phyloP scores from a whole-genome alignment of 2,797 vertebrate species.

The Muscicapa striata region DNA sequence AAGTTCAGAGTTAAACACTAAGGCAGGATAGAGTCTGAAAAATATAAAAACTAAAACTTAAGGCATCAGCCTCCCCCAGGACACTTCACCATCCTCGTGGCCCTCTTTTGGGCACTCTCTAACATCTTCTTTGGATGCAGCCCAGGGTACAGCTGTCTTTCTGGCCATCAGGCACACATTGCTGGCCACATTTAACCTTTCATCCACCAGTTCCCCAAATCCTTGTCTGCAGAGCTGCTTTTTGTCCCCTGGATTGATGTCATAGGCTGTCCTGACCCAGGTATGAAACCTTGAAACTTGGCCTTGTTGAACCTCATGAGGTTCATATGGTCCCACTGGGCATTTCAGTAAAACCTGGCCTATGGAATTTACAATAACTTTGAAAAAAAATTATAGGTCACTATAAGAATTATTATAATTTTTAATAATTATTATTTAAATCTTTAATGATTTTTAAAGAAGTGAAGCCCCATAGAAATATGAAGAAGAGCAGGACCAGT shows the following conservation, averaged over 20 bases:
- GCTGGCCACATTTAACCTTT: fast-evolving
- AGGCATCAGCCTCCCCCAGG: no score
- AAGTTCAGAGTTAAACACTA: no score
- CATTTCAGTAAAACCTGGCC: not conserved
- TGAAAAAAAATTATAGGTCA: not conserved
- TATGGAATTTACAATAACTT: not conserved
- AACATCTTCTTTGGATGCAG: not conserved
- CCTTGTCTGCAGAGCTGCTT: not conserved
- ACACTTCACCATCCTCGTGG: fast-evolving
- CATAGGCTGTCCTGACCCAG: not conserved
- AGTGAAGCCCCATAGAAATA: not conserved
- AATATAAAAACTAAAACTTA: no score
- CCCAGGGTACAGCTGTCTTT: not conserved
- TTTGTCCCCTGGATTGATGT: not conserved
- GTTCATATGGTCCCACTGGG: not conserved
- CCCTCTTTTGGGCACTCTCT: not conserved
- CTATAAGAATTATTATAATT: not conserved
- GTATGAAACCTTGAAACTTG: not conserved
- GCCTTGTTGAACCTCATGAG: not conserved
- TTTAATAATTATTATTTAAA: not conserved
- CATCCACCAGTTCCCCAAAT: not conserved
- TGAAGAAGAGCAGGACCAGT: not conserved
- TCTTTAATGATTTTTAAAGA: not conserved
- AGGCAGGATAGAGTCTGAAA: no score
- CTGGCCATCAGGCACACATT: fast-evolving